Evolutionary conservation across 2,888 invertebrate species (phyloP), one percentile per base, ranked within the genome.

Genomic region (Oxytorus armatus): DNA sequence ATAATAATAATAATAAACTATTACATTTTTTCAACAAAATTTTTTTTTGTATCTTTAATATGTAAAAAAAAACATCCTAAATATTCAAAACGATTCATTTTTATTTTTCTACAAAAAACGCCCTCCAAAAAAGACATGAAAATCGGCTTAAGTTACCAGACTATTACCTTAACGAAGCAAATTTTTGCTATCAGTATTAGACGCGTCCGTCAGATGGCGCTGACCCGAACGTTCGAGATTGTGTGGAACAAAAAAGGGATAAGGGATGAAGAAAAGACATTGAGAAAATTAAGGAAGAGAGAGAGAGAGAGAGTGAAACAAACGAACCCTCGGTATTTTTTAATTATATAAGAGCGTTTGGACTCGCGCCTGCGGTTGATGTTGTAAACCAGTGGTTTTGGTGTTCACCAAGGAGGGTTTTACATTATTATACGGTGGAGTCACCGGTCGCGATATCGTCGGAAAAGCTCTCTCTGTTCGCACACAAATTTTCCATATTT

Each of bases 251-350:
- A 51, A 47, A 51, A 61, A 16, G 0, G 2, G n/a, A 11, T 16
- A 42, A 4, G 33, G 14, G 47, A 57, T 16, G 14, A 33, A 74
- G 25, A 29, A 29, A 29, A 53, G 33, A 61, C 18, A 51, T 10
- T 8, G 29, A 44, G 14, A 33, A 65, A 65, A 51, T 39, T 14
- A 44, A 44, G 1, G 44, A 14, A 49, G 29, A 33, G 18, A 55
- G 25, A 49, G 42, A 59, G 49, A 25, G 55, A 42, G 51, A 21
- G 53, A 25, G 42, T n/a, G 11, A 29, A 63, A 65, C 55, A 66
- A 73, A 79, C 49, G 79, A 74, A 25, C 39, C 21, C 66, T 55
- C 47, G 70, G 73, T 74, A 82, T 78, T 82, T 78, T 82, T 80
- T 66, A 76, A 79, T 79, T 72, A 79, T 53, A 66, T 61, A 65